Evolutionary conservation across 2,113 vertebrate genomes (phyloP).

Genomic region (Thalassarche chlororhynchos): DNA sequence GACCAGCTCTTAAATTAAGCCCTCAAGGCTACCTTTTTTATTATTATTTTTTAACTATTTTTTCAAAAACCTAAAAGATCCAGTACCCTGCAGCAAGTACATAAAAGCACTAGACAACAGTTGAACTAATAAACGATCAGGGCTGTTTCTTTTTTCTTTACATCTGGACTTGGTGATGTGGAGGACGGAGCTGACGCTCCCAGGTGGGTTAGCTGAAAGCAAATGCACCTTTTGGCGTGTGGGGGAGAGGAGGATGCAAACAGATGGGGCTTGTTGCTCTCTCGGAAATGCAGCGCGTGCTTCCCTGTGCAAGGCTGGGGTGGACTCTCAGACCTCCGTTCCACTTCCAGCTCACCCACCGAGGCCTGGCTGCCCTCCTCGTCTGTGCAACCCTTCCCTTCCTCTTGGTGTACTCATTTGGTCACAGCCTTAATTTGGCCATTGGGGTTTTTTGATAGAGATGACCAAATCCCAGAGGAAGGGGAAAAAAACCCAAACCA

Average conservation of each 20-base stretch:
- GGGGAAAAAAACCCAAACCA: rapidly evolving
- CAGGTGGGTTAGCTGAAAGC: background rate
- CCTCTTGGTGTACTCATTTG: background rate
- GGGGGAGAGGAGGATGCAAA: background rate
- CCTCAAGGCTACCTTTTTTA: background rate
- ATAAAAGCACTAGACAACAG: background rate
- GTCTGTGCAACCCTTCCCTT: background rate
- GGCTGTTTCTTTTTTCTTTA: background rate
- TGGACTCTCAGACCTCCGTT: background rate
- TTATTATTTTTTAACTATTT: background rate
- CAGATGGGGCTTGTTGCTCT: rapidly evolving
- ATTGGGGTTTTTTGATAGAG: background rate
- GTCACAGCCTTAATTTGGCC: background rate
- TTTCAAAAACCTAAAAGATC: background rate
- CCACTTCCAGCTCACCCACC: background rate
- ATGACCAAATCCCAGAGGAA: background rate
- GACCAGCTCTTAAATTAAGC: background rate
- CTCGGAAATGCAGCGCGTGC: rapidly evolving
- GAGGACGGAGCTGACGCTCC: background rate
- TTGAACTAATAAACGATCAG: background rate
- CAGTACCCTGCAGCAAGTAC: background rate
- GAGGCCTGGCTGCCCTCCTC: background rate
- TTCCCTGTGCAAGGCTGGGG: background rate
- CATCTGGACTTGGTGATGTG: background rate
- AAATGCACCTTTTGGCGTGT: background rate